A percentile compares a stretch with the other conserved stretches of the same genome.
Evolutionary conservation across 2,888 invertebrate genomes (phyloP).

Genomic region (Euzophera pinguis): DNA sequence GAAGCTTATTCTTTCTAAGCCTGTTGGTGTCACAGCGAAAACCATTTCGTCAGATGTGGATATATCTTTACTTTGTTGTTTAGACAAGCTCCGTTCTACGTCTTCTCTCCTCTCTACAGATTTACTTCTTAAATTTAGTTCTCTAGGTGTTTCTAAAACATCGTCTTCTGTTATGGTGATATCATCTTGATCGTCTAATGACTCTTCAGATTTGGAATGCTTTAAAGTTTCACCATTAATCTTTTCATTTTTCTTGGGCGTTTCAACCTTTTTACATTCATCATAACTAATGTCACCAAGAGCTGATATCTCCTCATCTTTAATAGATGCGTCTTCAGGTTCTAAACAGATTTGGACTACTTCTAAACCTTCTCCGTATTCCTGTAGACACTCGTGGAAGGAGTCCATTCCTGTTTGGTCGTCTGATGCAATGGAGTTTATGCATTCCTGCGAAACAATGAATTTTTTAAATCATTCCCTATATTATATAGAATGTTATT

Average conservation of each 20-base stretch:
- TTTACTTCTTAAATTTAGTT: slow-evolving; percentile 53
- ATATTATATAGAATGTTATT: too few relatives aligned
- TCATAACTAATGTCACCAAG: slow-evolving; percentile 68
- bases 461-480: not conserved
- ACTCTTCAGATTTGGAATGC: slow-evolving; percentile 65
- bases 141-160: slow-evolving; percentile 56
- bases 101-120: slow-evolving; percentile 47
- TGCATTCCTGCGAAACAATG: slow-evolving; percentile 62
- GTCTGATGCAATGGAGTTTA: slow-evolving; percentile 79
- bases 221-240: slow-evolving; percentile 55
- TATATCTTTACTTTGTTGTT: slow-evolving; percentile 72
- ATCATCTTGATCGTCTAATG: slow-evolving; percentile 66
- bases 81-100: slow-evolving; percentile 52
- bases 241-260: slow-evolving; percentile 34
- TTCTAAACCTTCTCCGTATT: slow-evolving; percentile 82
- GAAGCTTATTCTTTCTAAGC: slow-evolving; percentile 72
- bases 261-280: slow-evolving; percentile 48
- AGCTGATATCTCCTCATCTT: slow-evolving; percentile 71
- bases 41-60: slow-evolving; percentile 78
- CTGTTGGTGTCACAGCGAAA: slow-evolving; percentile 74
- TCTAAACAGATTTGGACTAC: slow-evolving; percentile 82
- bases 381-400: slow-evolving; percentile 83
- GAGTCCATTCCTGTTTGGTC: slow-evolving; percentile 83
- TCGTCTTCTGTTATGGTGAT: slow-evolving; percentile 76
- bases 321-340: slow-evolving; percentile 78